phyloP scores from a whole-genome alignment of 2,888 invertebrate species.

The Campopleginae sp. region DNA sequence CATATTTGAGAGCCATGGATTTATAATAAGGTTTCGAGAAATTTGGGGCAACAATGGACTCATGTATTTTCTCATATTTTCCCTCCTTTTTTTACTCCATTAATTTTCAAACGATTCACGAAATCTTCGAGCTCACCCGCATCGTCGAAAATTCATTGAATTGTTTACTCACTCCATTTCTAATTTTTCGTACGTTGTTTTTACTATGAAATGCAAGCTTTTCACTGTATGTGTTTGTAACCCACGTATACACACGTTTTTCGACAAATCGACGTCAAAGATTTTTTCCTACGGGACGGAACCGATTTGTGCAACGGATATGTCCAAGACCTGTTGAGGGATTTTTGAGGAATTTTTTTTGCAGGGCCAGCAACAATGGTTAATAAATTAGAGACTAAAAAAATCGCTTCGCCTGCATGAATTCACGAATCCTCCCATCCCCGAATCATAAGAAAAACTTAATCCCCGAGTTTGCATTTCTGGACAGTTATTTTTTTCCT shows the following conservation, averaged over 20 bases:
- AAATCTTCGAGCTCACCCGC: background rate
- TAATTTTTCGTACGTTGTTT: background rate
- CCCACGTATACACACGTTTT: background rate
- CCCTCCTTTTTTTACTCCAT: background rate
- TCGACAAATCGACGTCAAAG: too few species aligned
- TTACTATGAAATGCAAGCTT: background rate
- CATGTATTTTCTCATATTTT: background rate
- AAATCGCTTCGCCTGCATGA: too few species aligned
- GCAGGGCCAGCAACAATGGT: too few species aligned
- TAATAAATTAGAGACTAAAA: too few species aligned
- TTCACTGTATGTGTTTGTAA: background rate
- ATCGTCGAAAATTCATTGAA: background rate
- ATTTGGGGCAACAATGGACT: background rate
- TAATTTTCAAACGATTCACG: background rate
- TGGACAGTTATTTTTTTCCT: too few species aligned
- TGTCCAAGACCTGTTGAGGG: too few species aligned
- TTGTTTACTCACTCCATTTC: background rate
- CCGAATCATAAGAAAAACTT: too few species aligned
- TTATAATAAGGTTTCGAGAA: background rate
- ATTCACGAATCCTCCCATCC: too few species aligned
- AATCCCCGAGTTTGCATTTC: too few species aligned
- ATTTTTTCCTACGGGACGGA: background rate
- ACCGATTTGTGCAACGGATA: background rate
- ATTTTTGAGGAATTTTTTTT: too few species aligned
- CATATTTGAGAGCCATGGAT: background rate